A percentile compares a stretch with the other conserved stretches of the same genome.
phyloP scores from a whole-genome alignment of 2,113 vertebrate species.

The Perca fluviatilis region DNA sequence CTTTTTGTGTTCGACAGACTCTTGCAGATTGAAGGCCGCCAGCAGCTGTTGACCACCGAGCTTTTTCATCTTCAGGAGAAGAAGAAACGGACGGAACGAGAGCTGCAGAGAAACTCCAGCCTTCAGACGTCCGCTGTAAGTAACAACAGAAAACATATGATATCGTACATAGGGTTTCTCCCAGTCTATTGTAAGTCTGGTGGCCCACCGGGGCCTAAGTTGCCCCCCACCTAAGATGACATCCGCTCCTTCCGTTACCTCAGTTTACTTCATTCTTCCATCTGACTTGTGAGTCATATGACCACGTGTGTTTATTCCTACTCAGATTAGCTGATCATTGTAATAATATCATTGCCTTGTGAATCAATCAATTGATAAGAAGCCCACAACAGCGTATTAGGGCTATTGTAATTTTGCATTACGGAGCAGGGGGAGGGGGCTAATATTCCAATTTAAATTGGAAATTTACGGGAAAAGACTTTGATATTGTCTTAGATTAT shows the following conservation, averaged over 20 bases:
- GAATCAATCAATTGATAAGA: not conserved
- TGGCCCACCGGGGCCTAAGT: no score
- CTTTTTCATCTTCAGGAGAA: constrained; percentile 59
- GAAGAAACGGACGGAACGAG: constrained; percentile 46
- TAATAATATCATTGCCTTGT: not conserved
- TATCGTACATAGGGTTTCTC: not conserved
- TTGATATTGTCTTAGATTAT: no score
- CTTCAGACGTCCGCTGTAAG: constrained; percentile 67
- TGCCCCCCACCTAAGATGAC: no score
- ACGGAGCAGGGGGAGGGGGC: no score
- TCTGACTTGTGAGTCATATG: not conserved
- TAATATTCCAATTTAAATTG: no score
- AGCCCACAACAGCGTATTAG: no score
- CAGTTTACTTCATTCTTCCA: not conserved
- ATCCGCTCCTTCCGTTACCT: no score
- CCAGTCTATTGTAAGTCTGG: no score
- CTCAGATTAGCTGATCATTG: not conserved
- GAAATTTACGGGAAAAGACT: no score
- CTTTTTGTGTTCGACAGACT: constrained; percentile 60
- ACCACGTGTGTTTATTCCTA: not conserved
- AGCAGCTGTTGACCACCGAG: constrained; percentile 62
- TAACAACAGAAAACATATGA: not conserved
- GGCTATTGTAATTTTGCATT: no score
- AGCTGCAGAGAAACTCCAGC: constrained; percentile 36
- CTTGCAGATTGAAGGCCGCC: constrained; percentile 55